These are phyloP conservation scores for Ellobium chinense DNA, from an alignment of 2,888 invertebrate species.

Conservation along the genomic window DNA sequence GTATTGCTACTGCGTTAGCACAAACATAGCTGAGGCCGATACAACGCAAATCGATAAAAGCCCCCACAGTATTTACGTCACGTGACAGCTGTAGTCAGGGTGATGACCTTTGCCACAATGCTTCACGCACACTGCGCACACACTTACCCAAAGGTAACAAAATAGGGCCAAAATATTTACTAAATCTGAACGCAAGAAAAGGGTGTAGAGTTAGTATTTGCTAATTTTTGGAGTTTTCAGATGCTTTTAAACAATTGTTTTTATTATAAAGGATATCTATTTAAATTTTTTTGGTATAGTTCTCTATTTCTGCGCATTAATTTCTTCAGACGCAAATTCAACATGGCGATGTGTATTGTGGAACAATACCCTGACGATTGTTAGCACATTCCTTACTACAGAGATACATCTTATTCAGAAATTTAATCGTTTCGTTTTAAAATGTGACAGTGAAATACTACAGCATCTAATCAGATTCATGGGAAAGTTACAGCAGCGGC, in stretches of 20 bases:
- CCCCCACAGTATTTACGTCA: slow-evolving; percentile 30
- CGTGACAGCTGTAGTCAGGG: slow-evolving; percentile 32
- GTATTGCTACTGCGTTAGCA: background rate
- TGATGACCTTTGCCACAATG: slow-evolving; percentile 40
- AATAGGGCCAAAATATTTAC: slow-evolving; percentile 27
- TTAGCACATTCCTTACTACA: background rate
- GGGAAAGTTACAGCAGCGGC: too few relatives aligned
- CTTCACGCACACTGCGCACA: background rate
- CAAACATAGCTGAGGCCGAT: background rate
- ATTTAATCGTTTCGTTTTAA: background rate
- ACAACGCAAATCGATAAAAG: background rate
- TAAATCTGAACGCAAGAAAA: too few relatives aligned
- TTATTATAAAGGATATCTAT: background rate
- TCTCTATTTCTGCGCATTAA: slow-evolving; percentile 17
- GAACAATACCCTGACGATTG: background rate
- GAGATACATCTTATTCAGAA: background rate
- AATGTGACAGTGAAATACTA: background rate
- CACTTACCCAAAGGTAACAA: slow-evolving; percentile 1
- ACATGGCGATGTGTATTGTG: slow-evolving; percentile 34
- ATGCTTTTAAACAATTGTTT: too few relatives aligned
- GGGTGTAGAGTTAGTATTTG: too few relatives aligned
- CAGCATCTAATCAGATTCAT: background rate
- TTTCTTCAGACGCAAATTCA: slow-evolving; percentile 15
- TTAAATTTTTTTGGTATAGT: background rate
- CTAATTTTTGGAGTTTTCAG: too few relatives aligned